Conservation (phyloP, 2,113 vertebrate genomes). For the Todiramphus saurophagus region DNA sequence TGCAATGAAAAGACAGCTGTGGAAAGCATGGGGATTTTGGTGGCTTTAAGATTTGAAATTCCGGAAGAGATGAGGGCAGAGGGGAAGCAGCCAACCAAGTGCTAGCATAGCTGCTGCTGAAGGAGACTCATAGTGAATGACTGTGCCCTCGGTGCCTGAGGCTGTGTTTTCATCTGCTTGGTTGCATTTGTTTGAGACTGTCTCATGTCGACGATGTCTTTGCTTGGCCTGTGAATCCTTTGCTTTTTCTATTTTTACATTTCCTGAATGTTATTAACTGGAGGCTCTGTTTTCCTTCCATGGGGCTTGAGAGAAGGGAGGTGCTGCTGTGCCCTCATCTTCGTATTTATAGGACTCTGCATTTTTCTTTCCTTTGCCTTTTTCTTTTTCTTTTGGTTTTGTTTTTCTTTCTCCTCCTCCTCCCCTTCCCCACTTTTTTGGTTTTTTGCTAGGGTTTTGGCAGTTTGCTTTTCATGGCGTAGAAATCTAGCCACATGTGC, state of each 20-base stretch:
- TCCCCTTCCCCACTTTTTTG: background rate
- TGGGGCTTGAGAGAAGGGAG: background rate
- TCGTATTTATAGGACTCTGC: background rate
- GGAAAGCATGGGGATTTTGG: background rate
- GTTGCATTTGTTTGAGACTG: slow-evolving; percentile 39
- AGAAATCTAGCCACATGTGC: background rate
- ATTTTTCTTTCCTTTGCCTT: background rate
- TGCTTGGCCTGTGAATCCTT: slow-evolving; percentile 5
- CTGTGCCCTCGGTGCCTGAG: background rate
- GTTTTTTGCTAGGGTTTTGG: background rate
- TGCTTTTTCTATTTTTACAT: slow-evolving; percentile 30
- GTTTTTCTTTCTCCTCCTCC: background rate
- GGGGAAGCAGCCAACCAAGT: background rate
- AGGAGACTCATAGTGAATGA: background rate
- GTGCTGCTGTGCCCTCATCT: background rate
- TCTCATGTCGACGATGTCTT: background rate
- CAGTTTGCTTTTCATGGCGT: background rate
- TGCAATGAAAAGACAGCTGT: background rate
- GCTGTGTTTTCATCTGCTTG: slow-evolving; percentile 37
- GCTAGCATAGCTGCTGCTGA: background rate
- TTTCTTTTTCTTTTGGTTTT: background rate
- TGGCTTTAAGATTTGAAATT: background rate
- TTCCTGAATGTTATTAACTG: slow-evolving; percentile 17
- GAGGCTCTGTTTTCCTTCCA: slow-evolving; percentile 31
- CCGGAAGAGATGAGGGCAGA: background rate